These are phyloP conservation scores for Thymelicus lineola DNA, from an alignment of 2,888 invertebrate genomes.

Conservation along the genomic window DNA sequence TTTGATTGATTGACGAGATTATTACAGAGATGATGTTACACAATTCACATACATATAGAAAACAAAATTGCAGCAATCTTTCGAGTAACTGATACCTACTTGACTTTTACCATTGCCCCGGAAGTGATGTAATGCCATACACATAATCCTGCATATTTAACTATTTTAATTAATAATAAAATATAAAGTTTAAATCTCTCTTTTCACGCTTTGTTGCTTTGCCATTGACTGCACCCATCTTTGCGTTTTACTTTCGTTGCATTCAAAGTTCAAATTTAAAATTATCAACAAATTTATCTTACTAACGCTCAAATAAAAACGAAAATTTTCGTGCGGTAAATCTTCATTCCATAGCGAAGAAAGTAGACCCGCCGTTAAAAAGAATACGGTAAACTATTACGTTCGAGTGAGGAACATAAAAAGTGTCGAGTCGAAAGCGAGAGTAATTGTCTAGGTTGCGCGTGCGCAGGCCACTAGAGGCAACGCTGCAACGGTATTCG, in stretches of 20 bases:
- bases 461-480: constrained; percentile 45
- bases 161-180: too few species aligned
- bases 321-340: not conserved
- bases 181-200: too few species aligned
- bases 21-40: too few species aligned
- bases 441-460: constrained; percentile 68
- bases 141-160: too few species aligned
- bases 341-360: constrained; percentile 38
- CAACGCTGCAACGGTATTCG: constrained; percentile 65
- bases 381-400: constrained; percentile 38
- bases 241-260: not conserved
- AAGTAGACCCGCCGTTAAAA: constrained; percentile 47
- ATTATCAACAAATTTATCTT: not conserved
- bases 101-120: too few species aligned
- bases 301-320: not conserved
- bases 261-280: not conserved
- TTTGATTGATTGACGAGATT: not conserved
- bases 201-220: not conserved
- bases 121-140: too few species aligned
- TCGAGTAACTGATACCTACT: too few species aligned
- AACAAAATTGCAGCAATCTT: too few species aligned
- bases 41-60: too few species aligned
- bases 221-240: not conserved
- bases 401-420: constrained; percentile 52
- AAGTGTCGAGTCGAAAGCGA: constrained; percentile 74